Evolutionary conservation across 2,797 vertebrate genomes (phyloP).

Genomic region (Etheostoma nigrum): DNA sequence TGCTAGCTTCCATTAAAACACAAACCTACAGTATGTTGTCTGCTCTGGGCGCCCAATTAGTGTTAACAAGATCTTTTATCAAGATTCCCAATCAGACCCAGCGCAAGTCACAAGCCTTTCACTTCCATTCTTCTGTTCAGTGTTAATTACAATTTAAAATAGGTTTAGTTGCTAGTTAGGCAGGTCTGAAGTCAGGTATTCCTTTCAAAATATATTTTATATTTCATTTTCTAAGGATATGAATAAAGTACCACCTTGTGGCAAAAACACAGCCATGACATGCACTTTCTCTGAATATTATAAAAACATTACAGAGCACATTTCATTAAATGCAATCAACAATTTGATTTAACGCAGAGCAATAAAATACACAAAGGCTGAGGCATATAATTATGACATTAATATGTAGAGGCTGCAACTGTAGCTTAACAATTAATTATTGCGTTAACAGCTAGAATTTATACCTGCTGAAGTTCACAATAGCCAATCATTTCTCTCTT

Average conservation of each 20-base stretch:
- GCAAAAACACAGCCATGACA: neutral
- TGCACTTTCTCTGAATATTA: neutral
- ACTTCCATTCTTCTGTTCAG: neutral
- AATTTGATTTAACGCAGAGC: neutral
- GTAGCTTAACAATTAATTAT: neutral
- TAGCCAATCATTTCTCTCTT: neutral
- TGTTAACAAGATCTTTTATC: slow-evolving; percentile 13
- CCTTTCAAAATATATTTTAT: too few relatives aligned
- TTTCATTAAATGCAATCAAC: too few relatives aligned
- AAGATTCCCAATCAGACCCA: slow-evolving; percentile 14
- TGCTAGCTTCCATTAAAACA: neutral
- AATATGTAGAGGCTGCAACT: neutral
- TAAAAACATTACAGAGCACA: neutral
- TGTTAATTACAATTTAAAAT: neutral
- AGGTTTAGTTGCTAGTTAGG: neutral
- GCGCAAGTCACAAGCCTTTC: neutral
- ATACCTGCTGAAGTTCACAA: neutral
- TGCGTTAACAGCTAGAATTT: neutral
- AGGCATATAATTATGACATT: neutral
- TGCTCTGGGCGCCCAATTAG: slow-evolving; percentile 5
- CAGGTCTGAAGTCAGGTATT: neutral
- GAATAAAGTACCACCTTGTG: slow-evolving; percentile 28
- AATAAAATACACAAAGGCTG: neutral
- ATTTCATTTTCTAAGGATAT: neutral
- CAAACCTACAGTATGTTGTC: slow-evolving; percentile 23